Conservation (phyloP, 2,113 vertebrate genomes). For the Dicerorhinus sumatrensis region DNA sequence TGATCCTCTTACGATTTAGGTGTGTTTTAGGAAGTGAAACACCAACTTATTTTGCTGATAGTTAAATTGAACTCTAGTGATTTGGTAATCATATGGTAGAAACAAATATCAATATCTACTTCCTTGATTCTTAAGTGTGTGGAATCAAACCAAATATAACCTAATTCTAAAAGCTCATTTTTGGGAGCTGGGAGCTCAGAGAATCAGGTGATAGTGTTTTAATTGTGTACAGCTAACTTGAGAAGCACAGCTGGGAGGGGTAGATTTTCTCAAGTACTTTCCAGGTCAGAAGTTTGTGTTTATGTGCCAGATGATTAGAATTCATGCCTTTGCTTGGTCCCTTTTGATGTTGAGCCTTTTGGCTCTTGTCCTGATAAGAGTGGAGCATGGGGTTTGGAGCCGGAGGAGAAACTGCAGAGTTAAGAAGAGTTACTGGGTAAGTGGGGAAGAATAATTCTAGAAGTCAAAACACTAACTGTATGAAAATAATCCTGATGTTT, state of each 20-base stretch:
- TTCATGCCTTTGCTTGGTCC: not conserved
- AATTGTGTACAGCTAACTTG: not conserved
- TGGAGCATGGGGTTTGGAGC: not conserved
- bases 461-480: not conserved
- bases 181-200: not conserved
- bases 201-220: not conserved
- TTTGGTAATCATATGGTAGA: not conserved
- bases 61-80: slow-evolving; percentile 24
- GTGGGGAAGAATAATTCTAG: not conserved
- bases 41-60: not conserved
- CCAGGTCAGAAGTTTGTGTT: not conserved
- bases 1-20: not conserved
- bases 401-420: not conserved
- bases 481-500: slow-evolving; percentile 7
- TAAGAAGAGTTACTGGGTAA: not conserved
- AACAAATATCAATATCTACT: not conserved
- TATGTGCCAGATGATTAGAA: not conserved
- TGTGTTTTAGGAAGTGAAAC: not conserved
- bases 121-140: not conserved
- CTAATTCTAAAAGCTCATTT: not conserved
- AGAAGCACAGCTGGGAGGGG: not conserved
- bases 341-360: not conserved
- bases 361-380: not conserved
- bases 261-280: not conserved
- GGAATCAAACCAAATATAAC: not conserved